These are phyloP conservation scores for Ploceus nigricollis DNA, from an alignment of 2,113 vertebrate species.

Conservation along the genomic window DNA sequence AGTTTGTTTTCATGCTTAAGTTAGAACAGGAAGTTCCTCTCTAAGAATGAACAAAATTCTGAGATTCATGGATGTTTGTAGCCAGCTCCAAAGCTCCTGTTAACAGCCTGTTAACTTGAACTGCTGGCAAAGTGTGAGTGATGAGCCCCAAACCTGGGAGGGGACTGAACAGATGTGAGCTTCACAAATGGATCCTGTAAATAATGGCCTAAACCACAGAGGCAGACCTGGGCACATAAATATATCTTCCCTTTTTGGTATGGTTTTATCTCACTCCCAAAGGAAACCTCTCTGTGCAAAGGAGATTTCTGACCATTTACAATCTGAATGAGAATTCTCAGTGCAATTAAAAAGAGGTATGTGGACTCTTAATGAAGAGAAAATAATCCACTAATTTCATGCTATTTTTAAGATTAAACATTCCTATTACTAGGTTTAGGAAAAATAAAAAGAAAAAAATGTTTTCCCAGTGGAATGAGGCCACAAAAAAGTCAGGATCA, in stretches of 20 bases:
- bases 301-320: neutral
- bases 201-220: neutral
- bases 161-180: neutral
- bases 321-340: neutral
- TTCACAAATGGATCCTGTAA: neutral
- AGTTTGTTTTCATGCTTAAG: neutral
- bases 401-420: neutral
- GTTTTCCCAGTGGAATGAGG: neutral
- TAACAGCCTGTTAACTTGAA: neutral
- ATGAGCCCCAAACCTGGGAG: neutral
- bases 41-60: neutral
- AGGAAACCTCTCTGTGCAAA: neutral
- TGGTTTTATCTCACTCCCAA: neutral
- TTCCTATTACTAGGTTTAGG: neutral
- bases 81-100: neutral
- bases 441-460: neutral
- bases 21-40: neutral
- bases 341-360: neutral
- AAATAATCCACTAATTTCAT: neutral
- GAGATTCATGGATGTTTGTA: neutral
- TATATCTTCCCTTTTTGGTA: neutral
- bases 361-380: neutral
- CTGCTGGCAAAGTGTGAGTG: neutral
- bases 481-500: neutral
- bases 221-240: neutral